Percentiles rank a stretch among this genome's conserved stretches.
phyloP scores from a whole-genome alignment of 2,888 invertebrate genomes.

The Hirtodrosophila alboralis region DNA sequence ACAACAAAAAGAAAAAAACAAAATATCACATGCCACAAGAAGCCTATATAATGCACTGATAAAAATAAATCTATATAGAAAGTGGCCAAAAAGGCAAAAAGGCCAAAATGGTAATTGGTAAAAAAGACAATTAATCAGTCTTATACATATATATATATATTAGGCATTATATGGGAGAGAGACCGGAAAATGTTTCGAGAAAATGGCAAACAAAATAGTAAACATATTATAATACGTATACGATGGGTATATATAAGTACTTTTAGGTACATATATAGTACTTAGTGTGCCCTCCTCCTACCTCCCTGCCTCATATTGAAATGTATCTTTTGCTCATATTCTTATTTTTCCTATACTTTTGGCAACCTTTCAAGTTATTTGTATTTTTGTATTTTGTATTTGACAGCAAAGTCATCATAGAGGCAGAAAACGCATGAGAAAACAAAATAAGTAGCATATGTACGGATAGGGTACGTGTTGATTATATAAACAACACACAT shows the following conservation, averaged over 20 bases:
- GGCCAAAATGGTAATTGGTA: slow-evolving; percentile 49
- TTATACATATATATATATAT: too few species aligned
- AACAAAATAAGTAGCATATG: slow-evolving; percentile 12
- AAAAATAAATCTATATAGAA: slow-evolving; percentile 18
- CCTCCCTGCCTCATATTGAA: slow-evolving; percentile 4
- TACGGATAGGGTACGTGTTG: background rate
- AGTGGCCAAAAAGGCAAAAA: slow-evolving; percentile 19
- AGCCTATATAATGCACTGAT: slow-evolving; percentile 38
- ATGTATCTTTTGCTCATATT: slow-evolving; percentile 9
- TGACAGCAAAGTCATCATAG: slow-evolving; percentile 8
- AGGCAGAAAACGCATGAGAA: slow-evolving; percentile 40
- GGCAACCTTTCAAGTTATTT: slow-evolving; percentile 39
- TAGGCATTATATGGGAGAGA: slow-evolving; percentile 29
- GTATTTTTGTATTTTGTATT: too few species aligned
- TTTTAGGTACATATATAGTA: too few species aligned
- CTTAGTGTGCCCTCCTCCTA: too few species aligned
- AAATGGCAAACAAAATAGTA: slow-evolving; percentile 15
- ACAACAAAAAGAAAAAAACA: too few species aligned
- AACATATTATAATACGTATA: too few species aligned
- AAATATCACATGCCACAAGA: slow-evolving; percentile 31
- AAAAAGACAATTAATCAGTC: slow-evolving; percentile 68
- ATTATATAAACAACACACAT: slow-evolving; percentile 29
- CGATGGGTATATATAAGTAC: slow-evolving; percentile 2
- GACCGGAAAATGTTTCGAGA: slow-evolving; percentile 3
- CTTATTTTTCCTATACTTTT: slow-evolving; percentile 14